phyloP scores from a whole-genome alignment of 2,797 vertebrate species.

The Chloroceryle inda region DNA sequence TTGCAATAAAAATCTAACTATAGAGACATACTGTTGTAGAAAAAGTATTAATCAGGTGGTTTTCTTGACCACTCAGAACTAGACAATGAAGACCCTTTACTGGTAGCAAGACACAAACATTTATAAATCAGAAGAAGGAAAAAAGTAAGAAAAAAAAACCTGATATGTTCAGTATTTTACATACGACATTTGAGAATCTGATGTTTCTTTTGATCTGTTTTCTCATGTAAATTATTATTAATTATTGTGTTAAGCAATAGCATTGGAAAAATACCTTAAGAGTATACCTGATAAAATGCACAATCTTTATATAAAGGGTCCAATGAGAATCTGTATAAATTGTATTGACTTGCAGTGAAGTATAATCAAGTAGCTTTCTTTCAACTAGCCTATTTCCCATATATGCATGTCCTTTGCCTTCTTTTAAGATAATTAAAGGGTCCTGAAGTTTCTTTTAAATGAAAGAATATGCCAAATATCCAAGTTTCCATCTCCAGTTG shows the following conservation, averaged over 20 bases:
- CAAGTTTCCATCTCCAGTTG: neutral
- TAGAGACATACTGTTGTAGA: neutral
- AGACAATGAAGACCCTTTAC: neutral
- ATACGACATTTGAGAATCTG: neutral
- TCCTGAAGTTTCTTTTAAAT: neutral
- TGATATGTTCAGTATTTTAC: neutral
- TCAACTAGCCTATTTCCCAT: neutral
- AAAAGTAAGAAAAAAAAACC: neutral
- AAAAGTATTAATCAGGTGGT: neutral
- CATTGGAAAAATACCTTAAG: neutral
- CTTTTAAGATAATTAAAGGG: neutral
- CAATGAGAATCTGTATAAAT: neutral
- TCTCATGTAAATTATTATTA: neutral
- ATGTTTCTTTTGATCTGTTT: neutral
- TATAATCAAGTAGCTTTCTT: neutral
- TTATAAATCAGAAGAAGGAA: neutral
- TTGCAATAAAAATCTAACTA: neutral
- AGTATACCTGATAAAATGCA: neutral
- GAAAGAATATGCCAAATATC: neutral
- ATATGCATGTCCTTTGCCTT: neutral
- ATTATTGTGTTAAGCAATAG: neutral
- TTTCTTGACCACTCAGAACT: neutral
- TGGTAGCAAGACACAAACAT: neutral
- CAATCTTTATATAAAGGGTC: neutral
- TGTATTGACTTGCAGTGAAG: neutral